phyloP scores from a whole-genome alignment of 2,113 vertebrate genomes.

The Syngnathus typhle region DNA sequence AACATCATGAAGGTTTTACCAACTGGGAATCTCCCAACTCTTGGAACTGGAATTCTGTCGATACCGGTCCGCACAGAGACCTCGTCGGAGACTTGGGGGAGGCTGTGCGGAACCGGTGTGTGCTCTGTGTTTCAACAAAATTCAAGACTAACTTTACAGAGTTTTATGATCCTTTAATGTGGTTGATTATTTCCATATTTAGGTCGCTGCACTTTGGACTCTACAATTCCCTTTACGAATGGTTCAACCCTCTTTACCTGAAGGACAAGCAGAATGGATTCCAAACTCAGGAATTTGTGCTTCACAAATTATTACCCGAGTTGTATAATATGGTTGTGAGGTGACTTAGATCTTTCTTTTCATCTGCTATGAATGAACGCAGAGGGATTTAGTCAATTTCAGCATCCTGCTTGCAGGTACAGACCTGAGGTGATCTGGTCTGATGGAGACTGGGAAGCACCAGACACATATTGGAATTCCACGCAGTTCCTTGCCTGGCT shows the following conservation, averaged over 20 bases:
- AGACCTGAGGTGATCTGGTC: constrained; percentile 94
- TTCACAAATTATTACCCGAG: constrained; percentile 81
- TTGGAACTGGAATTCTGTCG: constrained; percentile 96
- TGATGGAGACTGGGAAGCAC: constrained; percentile 93
- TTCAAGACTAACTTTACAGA: not conserved
- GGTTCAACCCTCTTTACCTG: constrained; percentile 91
- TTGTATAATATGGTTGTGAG: constrained; percentile 84
- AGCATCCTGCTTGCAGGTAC: constrained; percentile 61
- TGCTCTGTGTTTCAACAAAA: not conserved
- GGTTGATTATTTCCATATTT: not conserved
- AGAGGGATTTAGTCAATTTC: not conserved
- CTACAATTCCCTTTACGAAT: constrained; percentile 89
- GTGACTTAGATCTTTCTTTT: constrained; percentile 26
- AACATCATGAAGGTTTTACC: constrained; percentile 94
- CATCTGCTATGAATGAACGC: not conserved
- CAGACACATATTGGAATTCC: constrained; percentile 93
- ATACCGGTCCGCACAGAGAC: constrained; percentile 82
- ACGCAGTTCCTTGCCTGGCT: constrained; percentile 92
- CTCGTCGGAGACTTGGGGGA: constrained; percentile 83
- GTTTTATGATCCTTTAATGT: not conserved
- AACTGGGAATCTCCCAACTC: constrained; percentile 84
- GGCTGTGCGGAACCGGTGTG: constrained; percentile 80
- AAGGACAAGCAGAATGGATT: constrained; percentile 81
- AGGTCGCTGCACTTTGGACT: constrained; percentile 86
- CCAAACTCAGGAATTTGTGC: constrained; percentile 83